Percentiles rank a stretch among this genome's conserved stretches.
Evolutionary conservation across 2,113 vertebrate genomes (phyloP).

Genomic region (Sialia sialis): DNA sequence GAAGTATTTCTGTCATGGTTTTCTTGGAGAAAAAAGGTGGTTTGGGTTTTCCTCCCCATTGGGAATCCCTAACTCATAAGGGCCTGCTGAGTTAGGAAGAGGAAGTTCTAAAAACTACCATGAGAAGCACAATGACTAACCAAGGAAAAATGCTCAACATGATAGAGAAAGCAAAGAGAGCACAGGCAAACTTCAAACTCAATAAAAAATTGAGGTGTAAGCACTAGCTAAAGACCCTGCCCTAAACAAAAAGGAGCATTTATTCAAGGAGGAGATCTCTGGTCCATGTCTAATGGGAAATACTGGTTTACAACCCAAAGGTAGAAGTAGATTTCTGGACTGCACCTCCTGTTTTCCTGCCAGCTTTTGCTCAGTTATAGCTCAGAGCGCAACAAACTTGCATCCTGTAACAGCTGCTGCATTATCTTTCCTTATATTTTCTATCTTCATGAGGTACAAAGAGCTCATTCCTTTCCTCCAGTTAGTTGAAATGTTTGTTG

Average conservation of each 20-base stretch:
- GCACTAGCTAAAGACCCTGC: background rate
- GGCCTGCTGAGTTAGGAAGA: background rate
- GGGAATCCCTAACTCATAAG: background rate
- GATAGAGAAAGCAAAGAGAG: background rate
- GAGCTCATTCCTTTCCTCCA: background rate
- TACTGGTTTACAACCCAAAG: background rate
- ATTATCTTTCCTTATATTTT: background rate
- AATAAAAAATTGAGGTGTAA: background rate
- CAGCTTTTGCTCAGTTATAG: fast-evolving
- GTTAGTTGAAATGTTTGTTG: background rate
- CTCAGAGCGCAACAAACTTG: background rate
- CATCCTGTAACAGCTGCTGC: background rate
- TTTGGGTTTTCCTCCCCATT: fast-evolving
- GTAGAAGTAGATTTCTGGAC: background rate
- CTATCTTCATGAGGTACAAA: background rate
- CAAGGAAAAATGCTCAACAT: background rate
- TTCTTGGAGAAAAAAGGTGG: fast-evolving
- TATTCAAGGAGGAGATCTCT: background rate
- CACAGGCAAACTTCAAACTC: background rate
- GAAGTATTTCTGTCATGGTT: background rate
- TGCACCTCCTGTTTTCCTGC: background rate
- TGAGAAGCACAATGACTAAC: background rate
- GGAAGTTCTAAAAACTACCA: background rate
- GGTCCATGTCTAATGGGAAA: background rate
- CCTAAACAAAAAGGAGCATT: background rate